These are phyloP conservation scores for Ceratothoa steindachneri DNA, from an alignment of 2,888 invertebrate species.

Conservation along the genomic window DNA sequence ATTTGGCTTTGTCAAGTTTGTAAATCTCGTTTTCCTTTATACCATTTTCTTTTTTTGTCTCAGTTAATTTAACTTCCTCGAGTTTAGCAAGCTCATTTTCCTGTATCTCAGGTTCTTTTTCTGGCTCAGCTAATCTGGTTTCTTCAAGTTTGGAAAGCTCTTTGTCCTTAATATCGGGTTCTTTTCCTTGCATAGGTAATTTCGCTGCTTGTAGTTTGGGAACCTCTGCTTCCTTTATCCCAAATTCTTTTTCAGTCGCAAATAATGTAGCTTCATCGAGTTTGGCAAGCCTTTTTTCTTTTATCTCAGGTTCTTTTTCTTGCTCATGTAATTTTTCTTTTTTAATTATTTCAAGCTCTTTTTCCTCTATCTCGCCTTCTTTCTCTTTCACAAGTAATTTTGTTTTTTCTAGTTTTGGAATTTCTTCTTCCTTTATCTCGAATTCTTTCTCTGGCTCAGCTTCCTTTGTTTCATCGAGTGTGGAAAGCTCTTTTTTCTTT, in stretches of 20 bases:
- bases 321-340: not conserved
- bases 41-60: constrained; percentile 12
- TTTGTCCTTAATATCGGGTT: constrained; percentile 7
- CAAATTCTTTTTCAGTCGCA: not conserved
- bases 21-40: constrained; percentile 22
- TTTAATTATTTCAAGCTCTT: not conserved
- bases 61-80: constrained; percentile 18
- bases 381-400: constrained; percentile 15
- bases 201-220: not conserved
- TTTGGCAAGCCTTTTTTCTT: not conserved
- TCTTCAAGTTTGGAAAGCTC: not conserved
- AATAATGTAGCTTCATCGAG: not conserved
- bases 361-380: constrained; percentile 13
- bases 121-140: not conserved
- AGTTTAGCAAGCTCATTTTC: constrained; percentile 7
- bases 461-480: not conserved
- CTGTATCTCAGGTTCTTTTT: constrained; percentile 15
- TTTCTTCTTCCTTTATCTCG: not conserved
- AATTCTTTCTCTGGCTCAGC: not conserved
- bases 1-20: not conserved
- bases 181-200: not conserved
- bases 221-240: not conserved
- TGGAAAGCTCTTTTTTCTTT: not conserved
- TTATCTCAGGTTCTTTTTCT: not conserved
- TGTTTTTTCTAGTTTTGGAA: not conserved